Base-by-base conservation (phyloP, 2,797 vertebrate genomes). In the Helarctos malayanus region DNA sequence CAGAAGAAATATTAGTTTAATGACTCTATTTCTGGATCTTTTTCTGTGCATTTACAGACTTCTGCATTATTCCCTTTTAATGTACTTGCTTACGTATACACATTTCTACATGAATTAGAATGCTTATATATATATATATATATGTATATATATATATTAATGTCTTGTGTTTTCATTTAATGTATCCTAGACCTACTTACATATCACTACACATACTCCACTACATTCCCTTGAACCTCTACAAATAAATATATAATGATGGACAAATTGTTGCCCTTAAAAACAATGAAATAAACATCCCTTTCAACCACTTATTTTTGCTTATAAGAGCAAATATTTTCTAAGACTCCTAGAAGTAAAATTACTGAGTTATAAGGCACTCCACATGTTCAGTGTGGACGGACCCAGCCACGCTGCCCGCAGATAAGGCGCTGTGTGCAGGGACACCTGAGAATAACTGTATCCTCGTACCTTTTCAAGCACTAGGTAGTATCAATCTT, bases 41-140 rank as follows among this genome's bases (percentile, higher is more conserved):
- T 83, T 52, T 8, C 12, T 32, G 2, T 41, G 27, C n/a, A 4
- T 59, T 89, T 63, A 49, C 8, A 68, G 32, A 93, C 45, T 45
- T 56, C 27, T 1, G 27, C 41, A 0, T 7, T 63, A 25, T 38
- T 45, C 41, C 14, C 61, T 65, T 75, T 23, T 63, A 45, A 38
- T 54, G 5, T 78, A 38, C 75, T 96, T 92, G 27, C 29, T 86
- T 87, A 11, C 65, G 3, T n/a, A 25, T 45, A 71, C 41, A 65
- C 47, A 63, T 76, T 90, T 92, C 88, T 68, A 86, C 38, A 29
- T 76, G 80, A 93, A 59, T 13, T 11, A 83, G 13, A 93, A 94
- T 68, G 23, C 15, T 38, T 35, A 59, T 68, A 13, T 59, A 14
- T 38, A 76, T 87, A 69, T 81, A 10, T 59, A 27, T 7, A 19